Percentiles rank a stretch among this genome's conserved stretches.
Conservation (phyloP, 2,888 invertebrate genomes). For the Drymonia ruficornis region DNA sequence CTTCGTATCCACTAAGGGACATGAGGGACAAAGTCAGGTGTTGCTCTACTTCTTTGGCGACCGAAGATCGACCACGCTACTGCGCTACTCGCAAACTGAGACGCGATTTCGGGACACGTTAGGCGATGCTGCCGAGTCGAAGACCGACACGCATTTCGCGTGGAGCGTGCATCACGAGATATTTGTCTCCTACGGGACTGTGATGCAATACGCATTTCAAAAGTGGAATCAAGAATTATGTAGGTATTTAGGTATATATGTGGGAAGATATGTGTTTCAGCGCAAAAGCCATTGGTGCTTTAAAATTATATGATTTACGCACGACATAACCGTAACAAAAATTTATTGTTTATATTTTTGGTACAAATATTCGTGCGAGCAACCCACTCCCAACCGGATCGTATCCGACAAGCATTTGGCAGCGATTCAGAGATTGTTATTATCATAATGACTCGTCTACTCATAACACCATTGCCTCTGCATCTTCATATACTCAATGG, state of each 20-base stretch:
- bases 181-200: too few relatives aligned
- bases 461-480: slow-evolving; percentile 75
- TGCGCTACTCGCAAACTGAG: too few relatives aligned
- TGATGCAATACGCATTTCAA: background rate
- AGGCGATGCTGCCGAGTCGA: too few relatives aligned
- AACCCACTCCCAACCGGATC: slow-evolving; percentile 56
- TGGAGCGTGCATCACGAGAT: too few relatives aligned
- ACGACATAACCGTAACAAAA: slow-evolving; percentile 49
- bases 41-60: too few relatives aligned
- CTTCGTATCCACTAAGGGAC: too few relatives aligned
- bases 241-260: background rate
- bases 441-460: slow-evolving; percentile 71
- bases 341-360: slow-evolving; percentile 65
- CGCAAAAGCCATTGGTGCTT: slow-evolving; percentile 8
- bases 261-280: background rate
- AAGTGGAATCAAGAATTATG: background rate
- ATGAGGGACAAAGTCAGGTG: too few relatives aligned
- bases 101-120: too few relatives aligned
- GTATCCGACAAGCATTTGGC: slow-evolving; percentile 71
- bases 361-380: slow-evolving; percentile 58
- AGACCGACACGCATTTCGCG: too few relatives aligned
- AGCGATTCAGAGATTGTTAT: slow-evolving; percentile 74
- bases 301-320: slow-evolving; percentile 57
- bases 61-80: too few relatives aligned
- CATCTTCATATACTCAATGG: slow-evolving; percentile 56